Percentiles rank a stretch among this genome's conserved stretches.
Conservation (phyloP, 1,140 invertebrate species). For the Bombus huntii region DNA sequence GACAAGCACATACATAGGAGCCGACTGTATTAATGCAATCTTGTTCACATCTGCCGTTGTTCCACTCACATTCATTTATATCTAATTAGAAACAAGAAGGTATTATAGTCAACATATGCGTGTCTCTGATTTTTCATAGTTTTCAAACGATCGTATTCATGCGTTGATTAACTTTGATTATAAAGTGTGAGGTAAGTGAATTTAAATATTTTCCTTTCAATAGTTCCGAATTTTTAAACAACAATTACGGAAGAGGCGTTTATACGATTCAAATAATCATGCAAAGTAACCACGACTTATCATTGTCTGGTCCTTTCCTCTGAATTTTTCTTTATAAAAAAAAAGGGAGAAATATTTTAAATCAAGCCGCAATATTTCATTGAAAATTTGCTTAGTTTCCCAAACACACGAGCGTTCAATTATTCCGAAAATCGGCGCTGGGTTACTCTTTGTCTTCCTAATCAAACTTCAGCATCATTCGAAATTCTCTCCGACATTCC, state of each 20-base stretch:
- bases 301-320: not conserved
- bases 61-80: constrained; percentile 85
- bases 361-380: not conserved
- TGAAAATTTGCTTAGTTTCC: not conserved
- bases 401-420: not conserved
- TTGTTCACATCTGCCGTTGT: constrained; percentile 80
- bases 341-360: not conserved
- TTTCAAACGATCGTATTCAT: no score
- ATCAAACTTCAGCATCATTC: not conserved
- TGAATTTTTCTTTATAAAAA: not conserved
- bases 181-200: no score
- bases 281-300: no score
- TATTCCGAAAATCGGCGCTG: not conserved
- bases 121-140: not conserved
- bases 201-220: not conserved
- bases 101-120: not conserved
- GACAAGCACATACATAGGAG: constrained; percentile 79
- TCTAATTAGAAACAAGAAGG: constrained; percentile 79
- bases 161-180: no score
- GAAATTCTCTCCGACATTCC: not conserved
- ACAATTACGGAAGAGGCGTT: no score
- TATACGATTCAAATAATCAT: no score
- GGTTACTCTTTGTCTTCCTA: not conserved
- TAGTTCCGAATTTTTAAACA: not conserved
- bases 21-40: constrained; percentile 80